Evolutionary conservation across 1,140 invertebrate species (phyloP).

Genomic region (Drosophila simulans): DNA sequence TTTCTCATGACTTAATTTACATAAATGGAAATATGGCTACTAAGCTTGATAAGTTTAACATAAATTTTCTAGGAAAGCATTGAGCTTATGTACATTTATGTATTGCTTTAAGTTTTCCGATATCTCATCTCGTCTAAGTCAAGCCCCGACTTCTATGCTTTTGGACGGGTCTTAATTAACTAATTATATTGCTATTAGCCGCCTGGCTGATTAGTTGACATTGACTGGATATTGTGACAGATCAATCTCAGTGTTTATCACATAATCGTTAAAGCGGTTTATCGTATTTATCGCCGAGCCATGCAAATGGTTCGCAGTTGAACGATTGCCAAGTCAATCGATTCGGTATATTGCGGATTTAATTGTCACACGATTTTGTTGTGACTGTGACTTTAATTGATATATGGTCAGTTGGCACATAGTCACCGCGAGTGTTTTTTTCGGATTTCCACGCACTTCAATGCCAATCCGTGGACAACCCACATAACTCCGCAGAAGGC

Average conservation of each 20-base stretch:
- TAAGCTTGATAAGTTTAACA: neutral
- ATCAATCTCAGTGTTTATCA: constrained; percentile 56
- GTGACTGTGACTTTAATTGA: constrained; percentile 76
- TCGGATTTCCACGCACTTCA: constrained; percentile 65
- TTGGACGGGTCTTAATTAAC: constrained; percentile 24
- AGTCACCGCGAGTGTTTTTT: constrained; percentile 53
- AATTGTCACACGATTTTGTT: constrained; percentile 79
- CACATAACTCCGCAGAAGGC: constrained; percentile 61
- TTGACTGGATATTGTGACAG: constrained; percentile 57
- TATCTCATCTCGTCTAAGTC: neutral
- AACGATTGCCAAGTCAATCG: constrained; percentile 64
- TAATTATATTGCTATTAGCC: constrained; percentile 30
- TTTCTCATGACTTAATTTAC: constrained; percentile 39
- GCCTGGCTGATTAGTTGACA: constrained; percentile 42
- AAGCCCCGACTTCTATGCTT: neutral
- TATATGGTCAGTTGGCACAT: constrained; percentile 55
- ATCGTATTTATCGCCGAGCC: constrained; percentile 65
- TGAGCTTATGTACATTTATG: too few relatives aligned
- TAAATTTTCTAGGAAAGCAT: too few relatives aligned
- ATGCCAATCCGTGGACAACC: constrained; percentile 53
- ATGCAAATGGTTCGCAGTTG: constrained; percentile 69
- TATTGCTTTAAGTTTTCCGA: neutral
- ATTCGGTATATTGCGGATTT: constrained; percentile 43
- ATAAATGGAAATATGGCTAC: constrained; percentile 1
- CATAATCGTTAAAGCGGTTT: constrained; percentile 63